phyloP scores from a whole-genome alignment of 2,113 vertebrate species.

The Scalopus aquaticus region DNA sequence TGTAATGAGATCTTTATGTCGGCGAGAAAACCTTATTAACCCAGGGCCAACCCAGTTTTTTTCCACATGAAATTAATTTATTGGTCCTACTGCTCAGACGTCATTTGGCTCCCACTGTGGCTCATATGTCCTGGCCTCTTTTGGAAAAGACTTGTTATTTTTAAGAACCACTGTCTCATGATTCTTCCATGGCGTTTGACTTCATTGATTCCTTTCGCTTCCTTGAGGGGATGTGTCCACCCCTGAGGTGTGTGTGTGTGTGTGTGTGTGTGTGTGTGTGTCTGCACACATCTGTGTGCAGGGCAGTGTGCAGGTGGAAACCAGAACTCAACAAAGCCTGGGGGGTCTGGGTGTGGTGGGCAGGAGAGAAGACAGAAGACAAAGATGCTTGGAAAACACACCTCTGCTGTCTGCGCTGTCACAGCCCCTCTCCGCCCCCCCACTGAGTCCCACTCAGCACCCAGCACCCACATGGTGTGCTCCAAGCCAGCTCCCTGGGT shows the following conservation, averaged over 20 bases:
- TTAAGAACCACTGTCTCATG: slow-evolving; percentile 40
- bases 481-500: not conserved
- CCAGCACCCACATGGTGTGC: fast-evolving
- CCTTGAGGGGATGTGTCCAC: not conserved
- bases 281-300: not conserved
- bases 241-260: not conserved
- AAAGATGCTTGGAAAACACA: not conserved
- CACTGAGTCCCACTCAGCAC: no score
- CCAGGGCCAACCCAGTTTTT: slow-evolving; percentile 12
- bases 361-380: not conserved
- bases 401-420: not conserved
- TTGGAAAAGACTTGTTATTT: slow-evolving; percentile 49
- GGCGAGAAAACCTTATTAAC: slow-evolving; percentile 12
- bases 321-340: not conserved
- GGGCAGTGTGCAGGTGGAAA: not conserved
- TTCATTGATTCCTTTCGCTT: not conserved
- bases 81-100: slow-evolving; percentile 28
- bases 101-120: slow-evolving; percentile 42
- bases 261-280: not conserved
- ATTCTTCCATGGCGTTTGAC: slow-evolving; percentile 19
- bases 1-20: slow-evolving; percentile 63
- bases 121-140: not conserved
- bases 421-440: no score
- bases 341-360: not conserved
- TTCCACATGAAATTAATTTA: slow-evolving; percentile 74